phyloP scores from a whole-genome alignment of 2,888 invertebrate genomes.

The Tribolium freemani region DNA sequence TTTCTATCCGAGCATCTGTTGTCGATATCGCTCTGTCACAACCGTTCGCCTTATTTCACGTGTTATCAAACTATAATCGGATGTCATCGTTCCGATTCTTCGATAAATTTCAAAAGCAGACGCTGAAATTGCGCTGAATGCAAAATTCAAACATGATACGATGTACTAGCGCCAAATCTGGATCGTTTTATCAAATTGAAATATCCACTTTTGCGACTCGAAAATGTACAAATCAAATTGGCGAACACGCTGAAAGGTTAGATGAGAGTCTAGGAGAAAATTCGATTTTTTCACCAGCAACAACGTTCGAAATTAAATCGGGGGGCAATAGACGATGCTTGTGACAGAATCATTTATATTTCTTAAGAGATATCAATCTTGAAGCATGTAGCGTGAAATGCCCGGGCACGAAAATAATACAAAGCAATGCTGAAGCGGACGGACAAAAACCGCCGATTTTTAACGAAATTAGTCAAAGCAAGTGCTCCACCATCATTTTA shows the following conservation, averaged over 20 bases:
- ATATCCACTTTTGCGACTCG: conserved; percentile 38
- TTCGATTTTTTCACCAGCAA: conserved; percentile 22
- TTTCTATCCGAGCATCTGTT: conserved; percentile 54
- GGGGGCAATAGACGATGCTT: conserved; percentile 39
- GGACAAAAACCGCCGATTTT: no score
- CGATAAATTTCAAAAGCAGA: conserved; percentile 41
- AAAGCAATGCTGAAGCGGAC: not conserved
- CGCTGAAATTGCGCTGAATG: conserved; percentile 24
- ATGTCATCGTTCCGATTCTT: conserved; percentile 50
- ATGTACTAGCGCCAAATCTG: conserved; percentile 37
- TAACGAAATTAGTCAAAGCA: no score
- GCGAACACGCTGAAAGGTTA: conserved; percentile 36
- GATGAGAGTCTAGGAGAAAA: conserved; percentile 37
- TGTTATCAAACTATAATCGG: conserved; percentile 55
- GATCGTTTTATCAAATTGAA: conserved; percentile 42
- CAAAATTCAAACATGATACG: conserved; percentile 26
- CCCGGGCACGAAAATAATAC: conserved; percentile 43
- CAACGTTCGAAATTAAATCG: conserved; percentile 31
- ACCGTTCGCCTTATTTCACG: conserved; percentile 54
- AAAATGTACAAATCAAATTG: conserved; percentile 44
- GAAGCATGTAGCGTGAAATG: conserved; percentile 49
- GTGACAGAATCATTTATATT: conserved; percentile 49
- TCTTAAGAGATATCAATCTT: conserved; percentile 44
- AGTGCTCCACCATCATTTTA: no score
- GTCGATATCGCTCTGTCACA: conserved; percentile 53